These are phyloP conservation scores for Lordiphosa stackelbergi DNA, from an alignment of 1,140 invertebrate genomes.

Conservation along the genomic window DNA sequence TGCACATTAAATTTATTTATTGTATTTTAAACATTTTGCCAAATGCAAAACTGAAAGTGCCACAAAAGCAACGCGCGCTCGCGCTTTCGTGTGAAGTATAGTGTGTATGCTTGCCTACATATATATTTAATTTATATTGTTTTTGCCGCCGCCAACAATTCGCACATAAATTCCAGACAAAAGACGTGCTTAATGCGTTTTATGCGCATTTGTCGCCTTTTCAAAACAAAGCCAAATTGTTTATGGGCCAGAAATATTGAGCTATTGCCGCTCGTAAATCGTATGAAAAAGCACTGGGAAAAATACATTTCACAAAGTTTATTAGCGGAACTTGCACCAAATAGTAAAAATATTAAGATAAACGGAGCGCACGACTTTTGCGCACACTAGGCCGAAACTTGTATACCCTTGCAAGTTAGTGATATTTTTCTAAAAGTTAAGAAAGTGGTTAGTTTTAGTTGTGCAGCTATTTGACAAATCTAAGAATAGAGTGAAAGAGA, in stretches of 20 bases:
- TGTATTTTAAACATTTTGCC: slow-evolving; percentile 10
- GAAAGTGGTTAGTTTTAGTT: no score
- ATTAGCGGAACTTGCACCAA: background rate
- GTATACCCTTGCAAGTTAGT: no score
- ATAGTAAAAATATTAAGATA: slow-evolving; percentile 23
- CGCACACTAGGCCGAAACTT: no score
- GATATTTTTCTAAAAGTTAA: no score
- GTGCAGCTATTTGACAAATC: no score
- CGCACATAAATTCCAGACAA: slow-evolving; percentile 58
- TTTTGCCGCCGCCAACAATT: slow-evolving; percentile 19
- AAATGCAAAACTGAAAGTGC: slow-evolving; percentile 26
- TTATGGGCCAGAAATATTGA: slow-evolving; percentile 56
- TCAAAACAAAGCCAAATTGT: slow-evolving; percentile 45
- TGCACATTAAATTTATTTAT: slow-evolving; percentile 64
- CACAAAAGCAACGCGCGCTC: slow-evolving; percentile 23
- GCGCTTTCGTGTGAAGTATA: background rate
- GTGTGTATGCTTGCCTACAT: background rate
- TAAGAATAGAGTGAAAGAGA: no score
- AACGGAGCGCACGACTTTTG: background rate
- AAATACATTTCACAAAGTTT: background rate
- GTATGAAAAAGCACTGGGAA: slow-evolving; percentile 1
- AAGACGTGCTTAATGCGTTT: slow-evolving; percentile 64
- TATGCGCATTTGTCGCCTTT: slow-evolving; percentile 44
- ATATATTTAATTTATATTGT: slow-evolving; percentile 11
- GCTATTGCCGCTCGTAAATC: slow-evolving; percentile 56